phyloP scores from a whole-genome alignment of 2,888 invertebrate species.

The Ophioninae sp. region DNA sequence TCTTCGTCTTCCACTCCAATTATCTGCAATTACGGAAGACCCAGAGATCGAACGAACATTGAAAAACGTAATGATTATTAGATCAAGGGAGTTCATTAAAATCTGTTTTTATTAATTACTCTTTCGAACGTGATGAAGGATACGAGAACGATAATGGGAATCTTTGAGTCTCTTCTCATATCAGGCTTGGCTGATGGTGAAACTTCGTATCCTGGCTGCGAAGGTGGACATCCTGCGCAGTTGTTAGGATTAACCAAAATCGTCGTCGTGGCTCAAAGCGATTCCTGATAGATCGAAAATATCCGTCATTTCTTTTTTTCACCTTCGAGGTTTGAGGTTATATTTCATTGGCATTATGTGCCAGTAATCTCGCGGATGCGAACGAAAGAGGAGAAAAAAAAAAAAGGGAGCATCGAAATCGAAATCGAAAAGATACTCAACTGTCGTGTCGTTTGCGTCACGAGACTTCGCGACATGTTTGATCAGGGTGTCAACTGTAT shows the following conservation, averaged over 20 bases:
- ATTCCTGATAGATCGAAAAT: background rate
- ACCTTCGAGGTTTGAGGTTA: background rate
- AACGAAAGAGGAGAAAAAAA: constrained; percentile 2
- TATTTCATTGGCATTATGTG: too few species aligned
- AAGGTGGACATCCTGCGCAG: constrained; percentile 32
- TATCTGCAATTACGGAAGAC: constrained; percentile 26
- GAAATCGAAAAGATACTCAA: constrained; percentile 36
- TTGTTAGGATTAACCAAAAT: constrained; percentile 9
- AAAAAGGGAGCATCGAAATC: constrained; percentile 32
- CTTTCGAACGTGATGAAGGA: constrained; percentile 45
- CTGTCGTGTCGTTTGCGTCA: constrained; percentile 43
- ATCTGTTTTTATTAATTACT: constrained; percentile 27
- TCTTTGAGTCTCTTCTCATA: constrained; percentile 51
- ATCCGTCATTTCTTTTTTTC: background rate
- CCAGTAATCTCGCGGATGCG: background rate
- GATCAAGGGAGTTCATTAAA: too few species aligned
- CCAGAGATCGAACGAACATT: background rate
- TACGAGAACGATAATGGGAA: constrained; percentile 49
- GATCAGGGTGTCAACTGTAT: constrained; percentile 54
- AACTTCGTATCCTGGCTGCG: constrained; percentile 32
- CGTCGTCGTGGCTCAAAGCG: background rate
- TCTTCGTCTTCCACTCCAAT: constrained; percentile 51
- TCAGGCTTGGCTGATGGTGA: constrained; percentile 41
- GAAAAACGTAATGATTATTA: too few species aligned
- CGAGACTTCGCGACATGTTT: constrained; percentile 58